These are phyloP conservation scores for Indri indri DNA, from an alignment of 2,113 vertebrate genomes.

Conservation along the genomic window DNA sequence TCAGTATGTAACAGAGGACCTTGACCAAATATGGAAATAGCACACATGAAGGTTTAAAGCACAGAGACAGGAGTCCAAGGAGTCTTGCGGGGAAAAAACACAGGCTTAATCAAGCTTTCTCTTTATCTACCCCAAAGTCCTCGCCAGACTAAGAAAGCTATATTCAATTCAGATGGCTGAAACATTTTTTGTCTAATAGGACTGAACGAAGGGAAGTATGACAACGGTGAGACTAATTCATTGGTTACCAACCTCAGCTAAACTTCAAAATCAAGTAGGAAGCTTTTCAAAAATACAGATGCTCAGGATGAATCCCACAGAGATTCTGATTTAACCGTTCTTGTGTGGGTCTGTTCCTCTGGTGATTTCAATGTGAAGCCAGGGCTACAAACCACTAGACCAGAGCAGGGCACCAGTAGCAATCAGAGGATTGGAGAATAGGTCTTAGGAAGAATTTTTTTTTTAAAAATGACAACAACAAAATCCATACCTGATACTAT, in stretches of 20 bases:
- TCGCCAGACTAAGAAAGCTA: neutral
- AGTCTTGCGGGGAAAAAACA: neutral
- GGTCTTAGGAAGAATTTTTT: neutral
- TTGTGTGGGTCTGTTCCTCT: neutral
- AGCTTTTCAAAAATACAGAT: neutral
- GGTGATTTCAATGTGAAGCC: neutral
- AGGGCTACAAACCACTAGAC: neutral
- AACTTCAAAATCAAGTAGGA: neutral
- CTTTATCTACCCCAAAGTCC: neutral
- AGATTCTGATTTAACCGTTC: neutral
- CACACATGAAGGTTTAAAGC: neutral
- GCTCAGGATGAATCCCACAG: neutral
- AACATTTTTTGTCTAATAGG: neutral
- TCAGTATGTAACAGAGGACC: neutral
- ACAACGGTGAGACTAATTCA: neutral
- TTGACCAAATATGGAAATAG: neutral
- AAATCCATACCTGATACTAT: neutral
- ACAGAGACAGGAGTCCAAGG: neutral
- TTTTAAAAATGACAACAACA: neutral
- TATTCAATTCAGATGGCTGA: neutral
- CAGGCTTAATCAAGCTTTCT: neutral
- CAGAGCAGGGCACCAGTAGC: neutral
- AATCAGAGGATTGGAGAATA: neutral
- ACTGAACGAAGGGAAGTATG: rapidly evolving
- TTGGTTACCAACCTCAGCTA: neutral